These are phyloP conservation scores for Crotalus horridus DNA, from an alignment of 2,113 vertebrate genomes.

Conservation along the genomic window DNA sequence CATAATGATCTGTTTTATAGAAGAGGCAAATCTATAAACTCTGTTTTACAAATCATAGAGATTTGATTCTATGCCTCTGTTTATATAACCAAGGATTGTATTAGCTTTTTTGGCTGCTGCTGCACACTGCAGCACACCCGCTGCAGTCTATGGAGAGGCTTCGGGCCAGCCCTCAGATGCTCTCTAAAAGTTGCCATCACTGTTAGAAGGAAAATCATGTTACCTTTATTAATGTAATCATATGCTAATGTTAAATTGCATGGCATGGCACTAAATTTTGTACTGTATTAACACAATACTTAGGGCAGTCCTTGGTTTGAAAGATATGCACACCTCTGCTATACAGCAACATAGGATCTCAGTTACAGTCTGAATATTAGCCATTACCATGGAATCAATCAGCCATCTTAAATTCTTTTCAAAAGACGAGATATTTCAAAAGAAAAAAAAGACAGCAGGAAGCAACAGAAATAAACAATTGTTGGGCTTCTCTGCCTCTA, in stretches of 20 bases:
- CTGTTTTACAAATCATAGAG: background rate
- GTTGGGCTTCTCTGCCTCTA: conserved; percentile 11
- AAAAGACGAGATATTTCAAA: background rate
- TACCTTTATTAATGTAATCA: background rate
- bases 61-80: background rate
- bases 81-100: background rate
- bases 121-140: background rate
- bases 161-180: background rate
- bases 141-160: background rate
- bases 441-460: background rate
- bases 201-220: background rate
- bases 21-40: background rate
- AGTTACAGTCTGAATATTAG: background rate
- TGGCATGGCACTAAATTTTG: background rate
- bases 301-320: background rate
- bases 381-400: background rate
- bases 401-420: background rate
- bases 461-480: background rate
- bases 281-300: background rate
- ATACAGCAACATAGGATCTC: background rate
- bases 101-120: background rate
- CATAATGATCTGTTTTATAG: background rate
- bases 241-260: background rate
- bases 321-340: background rate
- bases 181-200: background rate